Evolutionary conservation across 2,888 invertebrate genomes (phyloP), one percentile per base, ranked within the genome.

Genomic region (Spilosoma lubricipeda): DNA sequence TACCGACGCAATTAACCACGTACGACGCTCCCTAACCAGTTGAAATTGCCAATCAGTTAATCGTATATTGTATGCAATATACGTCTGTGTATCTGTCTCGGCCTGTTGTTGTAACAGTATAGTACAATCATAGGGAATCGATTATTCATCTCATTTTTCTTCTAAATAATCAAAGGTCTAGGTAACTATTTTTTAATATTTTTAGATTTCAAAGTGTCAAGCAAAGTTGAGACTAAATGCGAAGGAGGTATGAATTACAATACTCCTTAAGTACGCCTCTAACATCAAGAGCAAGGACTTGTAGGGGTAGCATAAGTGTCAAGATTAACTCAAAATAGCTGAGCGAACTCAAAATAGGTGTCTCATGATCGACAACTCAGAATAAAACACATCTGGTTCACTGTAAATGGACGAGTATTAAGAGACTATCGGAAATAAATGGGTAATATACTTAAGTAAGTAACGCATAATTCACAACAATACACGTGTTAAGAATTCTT

Each of bases 21-120:
- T 88, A 85, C 88, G 86, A 83, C 86, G 83, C 84, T 85, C 86
- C 85, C 86, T 87, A 86, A 89, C 90, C 82, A 87, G 87, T 85
- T 88, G 88, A 89, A 91, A 94, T 93, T 94, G 93, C 85, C 93
- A 93, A 94, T 93, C 93, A 91, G 91, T 90, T 92, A 91, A 93
- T 92, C 86, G 87, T 86, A 84, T 81, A 77, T 82, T 76, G 70
- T 72, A 80, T 81, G 79, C 78, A 78, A 77, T 78, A 72, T 77
- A 80, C 74, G 69, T 45, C 20, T 52, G 36, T 36, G 5, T 52
- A 27, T 68, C 52, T 56, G 13, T 75, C 66, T 77, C 77, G 67
- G 48, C 39, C 63, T 77, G 67, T 77, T 84, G 81, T 78, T 86
- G 75, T 80, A 48, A 52, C 52, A 52, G 52, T 73, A 68, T 63